A percentile compares a stretch with the other conserved stretches of the same genome.
Evolutionary conservation across 2,113 vertebrate species (phyloP).

Genomic region (Amphiprion ocellaris): DNA sequence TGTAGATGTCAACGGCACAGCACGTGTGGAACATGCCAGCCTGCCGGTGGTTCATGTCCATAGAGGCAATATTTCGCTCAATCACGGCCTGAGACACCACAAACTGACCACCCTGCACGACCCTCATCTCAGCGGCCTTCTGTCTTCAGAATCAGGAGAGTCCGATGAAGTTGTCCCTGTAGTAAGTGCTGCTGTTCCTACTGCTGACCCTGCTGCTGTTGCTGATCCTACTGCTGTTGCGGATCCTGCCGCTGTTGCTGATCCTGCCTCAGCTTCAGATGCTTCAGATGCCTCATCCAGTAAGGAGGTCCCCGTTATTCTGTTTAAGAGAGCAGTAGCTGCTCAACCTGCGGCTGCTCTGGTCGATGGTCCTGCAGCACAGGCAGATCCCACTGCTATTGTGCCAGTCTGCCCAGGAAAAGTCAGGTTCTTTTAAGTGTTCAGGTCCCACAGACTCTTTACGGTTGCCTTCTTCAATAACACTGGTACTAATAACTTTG

Average conservation of each 20-base stretch:
- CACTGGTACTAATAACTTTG: conserved; percentile 5
- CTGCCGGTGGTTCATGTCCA: conserved; percentile 45
- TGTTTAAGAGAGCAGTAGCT: conserved; percentile 69
- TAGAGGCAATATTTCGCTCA: conserved; percentile 19
- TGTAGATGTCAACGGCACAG: conserved; percentile 62
- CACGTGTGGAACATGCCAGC: not conserved
- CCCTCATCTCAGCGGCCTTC: conserved; percentile 46
- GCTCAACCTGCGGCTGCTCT: not conserved
- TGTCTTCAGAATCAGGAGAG: conserved; percentile 79
- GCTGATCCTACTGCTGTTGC: not conserved
- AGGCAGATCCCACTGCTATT: not conserved
- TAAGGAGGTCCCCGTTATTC: fast-evolving
- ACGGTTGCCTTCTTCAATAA: not conserved
- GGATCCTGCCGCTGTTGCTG: not conserved
- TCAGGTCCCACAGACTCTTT: conserved; percentile 12
- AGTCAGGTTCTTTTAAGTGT: conserved; percentile 69
- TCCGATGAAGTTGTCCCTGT: conserved; percentile 67
- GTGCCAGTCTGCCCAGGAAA: conserved; percentile 78
- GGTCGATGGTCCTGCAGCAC: not conserved
- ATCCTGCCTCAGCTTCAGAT: not conserved
- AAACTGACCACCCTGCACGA: conserved; percentile 71
- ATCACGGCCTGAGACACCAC: conserved; percentile 74
- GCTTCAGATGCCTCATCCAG: conserved; percentile 9
- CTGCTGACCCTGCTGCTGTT: not conserved
- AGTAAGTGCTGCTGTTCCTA: not conserved